Conservation (phyloP, 1,140 invertebrate species). For the Laodelphax striatellus region DNA sequence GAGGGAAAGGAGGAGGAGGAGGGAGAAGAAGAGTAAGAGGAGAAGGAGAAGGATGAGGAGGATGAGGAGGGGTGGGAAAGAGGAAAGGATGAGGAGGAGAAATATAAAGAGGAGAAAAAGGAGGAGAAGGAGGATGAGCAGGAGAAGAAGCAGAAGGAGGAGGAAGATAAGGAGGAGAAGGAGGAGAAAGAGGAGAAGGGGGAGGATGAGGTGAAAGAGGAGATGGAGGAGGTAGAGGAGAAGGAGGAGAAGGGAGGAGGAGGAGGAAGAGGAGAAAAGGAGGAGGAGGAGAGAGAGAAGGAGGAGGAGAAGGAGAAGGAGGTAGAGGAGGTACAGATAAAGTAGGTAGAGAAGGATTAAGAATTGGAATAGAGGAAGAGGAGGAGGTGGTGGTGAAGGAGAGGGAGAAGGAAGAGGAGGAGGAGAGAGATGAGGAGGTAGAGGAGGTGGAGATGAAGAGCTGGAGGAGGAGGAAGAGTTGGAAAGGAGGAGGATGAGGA, state of each 20-base stretch:
- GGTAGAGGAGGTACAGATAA: neutral
- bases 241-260: neutral
- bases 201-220: neutral
- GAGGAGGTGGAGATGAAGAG: neutral
- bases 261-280: neutral
- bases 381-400: neutral
- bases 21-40: too few species aligned
- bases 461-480: neutral
- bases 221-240: neutral
- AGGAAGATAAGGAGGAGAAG: neutral
- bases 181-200: neutral
- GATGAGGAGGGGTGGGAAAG: neutral
- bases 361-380: too few species aligned
- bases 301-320: neutral
- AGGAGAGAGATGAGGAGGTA: neutral
- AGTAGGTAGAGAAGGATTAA: too few species aligned
- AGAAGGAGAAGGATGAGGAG: too few species aligned
- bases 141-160: neutral
- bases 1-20: too few species aligned
- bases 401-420: neutral
- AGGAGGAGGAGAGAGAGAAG: slow-evolving; percentile 5
- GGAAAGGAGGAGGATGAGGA: neutral
- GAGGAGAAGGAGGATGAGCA: neutral
- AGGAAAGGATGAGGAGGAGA: neutral
- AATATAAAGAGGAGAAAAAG: neutral